Conservation (phyloP, 2,797 vertebrate species). For the Phoxinus dragarum region DNA sequence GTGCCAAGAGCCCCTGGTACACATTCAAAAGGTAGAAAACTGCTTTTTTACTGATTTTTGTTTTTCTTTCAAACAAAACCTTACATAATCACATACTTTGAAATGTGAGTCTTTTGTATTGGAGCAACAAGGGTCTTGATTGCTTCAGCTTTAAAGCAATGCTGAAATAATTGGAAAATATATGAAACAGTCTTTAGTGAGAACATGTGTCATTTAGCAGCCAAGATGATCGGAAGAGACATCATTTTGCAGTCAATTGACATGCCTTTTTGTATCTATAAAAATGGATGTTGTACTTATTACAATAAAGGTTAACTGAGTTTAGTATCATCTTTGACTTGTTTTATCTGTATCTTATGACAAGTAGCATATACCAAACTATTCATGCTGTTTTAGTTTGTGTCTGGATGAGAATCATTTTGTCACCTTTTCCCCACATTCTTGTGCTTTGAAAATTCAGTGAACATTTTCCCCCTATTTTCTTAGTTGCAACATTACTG, state of each 20-base stretch:
- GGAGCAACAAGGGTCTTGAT: background rate
- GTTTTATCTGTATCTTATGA: background rate
- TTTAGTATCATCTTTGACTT: background rate
- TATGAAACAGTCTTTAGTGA: background rate
- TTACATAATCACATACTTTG: background rate
- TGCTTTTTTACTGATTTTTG: background rate
- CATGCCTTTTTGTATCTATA: background rate
- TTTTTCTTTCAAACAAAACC: slow-evolving; percentile 12
- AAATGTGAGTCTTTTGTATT: slow-evolving; percentile 9
- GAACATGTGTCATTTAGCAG: background rate
- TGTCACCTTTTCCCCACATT: background rate
- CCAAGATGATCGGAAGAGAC: background rate
- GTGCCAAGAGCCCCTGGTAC: slow-evolving; percentile 23
- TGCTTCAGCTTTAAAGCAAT: background rate
- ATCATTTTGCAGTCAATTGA: background rate
- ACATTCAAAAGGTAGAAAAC: slow-evolving; percentile 6
- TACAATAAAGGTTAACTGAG: slow-evolving; percentile 28
- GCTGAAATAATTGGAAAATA: background rate
- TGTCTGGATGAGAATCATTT: background rate
- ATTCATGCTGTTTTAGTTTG: background rate
- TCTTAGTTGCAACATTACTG: background rate
- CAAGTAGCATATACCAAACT: background rate
- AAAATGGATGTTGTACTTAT: slow-evolving; percentile 21
- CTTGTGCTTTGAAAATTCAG: background rate
- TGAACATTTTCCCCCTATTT: background rate